Percentiles rank a stretch among this genome's conserved stretches.
phyloP scores from a whole-genome alignment of 2,888 invertebrate species.

The Elysia crispata region DNA sequence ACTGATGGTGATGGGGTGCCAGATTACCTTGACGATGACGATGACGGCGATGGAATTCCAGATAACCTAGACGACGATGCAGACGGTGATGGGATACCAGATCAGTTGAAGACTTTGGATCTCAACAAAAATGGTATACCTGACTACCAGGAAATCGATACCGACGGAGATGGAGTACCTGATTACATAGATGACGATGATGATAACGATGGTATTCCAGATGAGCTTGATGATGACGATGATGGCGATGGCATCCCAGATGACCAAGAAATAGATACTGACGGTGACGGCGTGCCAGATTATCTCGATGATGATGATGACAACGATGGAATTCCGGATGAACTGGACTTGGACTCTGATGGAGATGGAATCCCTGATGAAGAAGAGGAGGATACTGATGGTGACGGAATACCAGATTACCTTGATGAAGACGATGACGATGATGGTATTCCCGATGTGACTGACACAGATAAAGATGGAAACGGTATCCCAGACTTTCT shows the following conservation, averaged over 20 bases:
- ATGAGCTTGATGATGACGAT: slow-evolving; percentile 59
- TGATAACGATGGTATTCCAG: slow-evolving; percentile 70
- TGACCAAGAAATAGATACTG: slow-evolving; percentile 57
- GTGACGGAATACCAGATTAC: slow-evolving; percentile 66
- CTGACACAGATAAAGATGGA: slow-evolving; percentile 58
- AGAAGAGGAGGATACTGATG: slow-evolving; percentile 59
- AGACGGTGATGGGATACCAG: slow-evolving; percentile 71
- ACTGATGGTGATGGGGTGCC: slow-evolving; percentile 67
- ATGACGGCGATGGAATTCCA: slow-evolving; percentile 67
- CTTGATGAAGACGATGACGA: slow-evolving; percentile 58
- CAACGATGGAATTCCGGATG: slow-evolving; percentile 68
- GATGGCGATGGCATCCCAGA: slow-evolving; percentile 67
- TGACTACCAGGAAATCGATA: slow-evolving; percentile 50
- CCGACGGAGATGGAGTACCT: slow-evolving; percentile 73
- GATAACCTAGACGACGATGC: slow-evolving; percentile 66
- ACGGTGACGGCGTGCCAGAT: slow-evolving; percentile 63
- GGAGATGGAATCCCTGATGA: slow-evolving; percentile 56
- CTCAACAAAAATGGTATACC: slow-evolving; percentile 73
- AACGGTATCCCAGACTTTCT: slow-evolving; percentile 70
- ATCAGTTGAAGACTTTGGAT: slow-evolving; percentile 62
- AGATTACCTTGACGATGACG: slow-evolving; percentile 64
- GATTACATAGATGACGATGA: slow-evolving; percentile 66
- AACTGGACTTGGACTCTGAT: slow-evolving; percentile 57
- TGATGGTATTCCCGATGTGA: slow-evolving; percentile 66
- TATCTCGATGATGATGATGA: slow-evolving; percentile 60